phyloP scores from a whole-genome alignment of 2,113 vertebrate genomes.

The Peromyscus maniculatus region DNA sequence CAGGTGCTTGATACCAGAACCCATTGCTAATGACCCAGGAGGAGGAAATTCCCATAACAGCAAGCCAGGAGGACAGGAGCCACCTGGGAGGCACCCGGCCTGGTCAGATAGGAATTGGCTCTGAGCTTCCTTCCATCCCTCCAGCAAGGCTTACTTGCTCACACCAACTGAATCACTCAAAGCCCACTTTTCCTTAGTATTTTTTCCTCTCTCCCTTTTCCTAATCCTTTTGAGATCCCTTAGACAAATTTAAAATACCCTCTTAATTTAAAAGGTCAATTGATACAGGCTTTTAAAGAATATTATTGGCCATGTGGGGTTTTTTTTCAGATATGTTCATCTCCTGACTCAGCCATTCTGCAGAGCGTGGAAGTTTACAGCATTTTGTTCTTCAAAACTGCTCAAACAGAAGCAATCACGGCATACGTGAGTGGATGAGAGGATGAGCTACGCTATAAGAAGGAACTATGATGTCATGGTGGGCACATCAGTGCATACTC shows the following conservation, averaged over 20 bases:
- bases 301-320: background rate
- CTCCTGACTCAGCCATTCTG: background rate
- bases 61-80: background rate
- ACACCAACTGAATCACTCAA: background rate
- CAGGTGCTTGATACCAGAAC: conserved; percentile 8
- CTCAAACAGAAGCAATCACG: background rate
- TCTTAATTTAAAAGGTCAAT: background rate
- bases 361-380: background rate
- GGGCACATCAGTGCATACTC: background rate
- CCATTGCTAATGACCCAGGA: background rate
- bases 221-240: background rate
- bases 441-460: background rate
- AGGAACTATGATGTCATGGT: background rate
- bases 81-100: background rate
- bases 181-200: background rate
- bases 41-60: conserved; percentile 5
- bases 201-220: background rate
- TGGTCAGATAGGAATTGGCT: background rate
- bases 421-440: background rate
- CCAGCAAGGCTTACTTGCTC: background rate
- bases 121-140: background rate
- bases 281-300: background rate
- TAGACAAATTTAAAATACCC: conserved; percentile 5
- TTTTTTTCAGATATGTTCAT: background rate
- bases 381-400: background rate